phyloP scores from a whole-genome alignment of 1,140 invertebrate genomes.

The Chironomus striatipennis region DNA sequence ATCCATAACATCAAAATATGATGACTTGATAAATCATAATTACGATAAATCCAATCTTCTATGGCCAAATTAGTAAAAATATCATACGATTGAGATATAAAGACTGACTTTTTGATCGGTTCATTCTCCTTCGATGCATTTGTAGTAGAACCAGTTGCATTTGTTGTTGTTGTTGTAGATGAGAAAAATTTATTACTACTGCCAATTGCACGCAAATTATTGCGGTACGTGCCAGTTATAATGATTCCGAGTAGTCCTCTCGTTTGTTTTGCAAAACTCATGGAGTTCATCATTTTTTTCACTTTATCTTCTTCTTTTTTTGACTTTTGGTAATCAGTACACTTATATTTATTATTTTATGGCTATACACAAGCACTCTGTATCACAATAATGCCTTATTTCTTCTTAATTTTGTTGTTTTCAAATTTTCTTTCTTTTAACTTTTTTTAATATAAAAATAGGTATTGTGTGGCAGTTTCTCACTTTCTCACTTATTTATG shows the following conservation, averaged over 20 bases:
- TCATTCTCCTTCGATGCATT: conserved; percentile 32
- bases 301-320: background rate
- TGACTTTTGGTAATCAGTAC: background rate
- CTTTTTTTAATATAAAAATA: background rate
- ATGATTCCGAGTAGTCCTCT: background rate
- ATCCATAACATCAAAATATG: conserved; percentile 82
- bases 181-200: conserved; percentile 1
- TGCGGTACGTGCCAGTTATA: background rate
- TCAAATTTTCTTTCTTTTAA: no score
- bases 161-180: background rate
- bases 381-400: background rate
- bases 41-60: conserved; percentile 89
- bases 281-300: background rate
- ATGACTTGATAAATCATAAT: conserved; percentile 70
- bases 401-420: conserved; percentile 6
- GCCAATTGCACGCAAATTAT: background rate
- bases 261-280: background rate
- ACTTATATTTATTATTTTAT: background rate
- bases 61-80: conserved; percentile 86
- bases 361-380: background rate
- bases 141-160: background rate
- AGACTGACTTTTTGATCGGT: conserved; percentile 69
- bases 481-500: background rate
- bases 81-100: conserved; percentile 83
- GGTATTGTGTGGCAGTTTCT: background rate